Evolutionary conservation across 2,113 vertebrate species (phyloP), one percentile per base, ranked within the genome.

Genomic region (Melospiza georgiana): DNA sequence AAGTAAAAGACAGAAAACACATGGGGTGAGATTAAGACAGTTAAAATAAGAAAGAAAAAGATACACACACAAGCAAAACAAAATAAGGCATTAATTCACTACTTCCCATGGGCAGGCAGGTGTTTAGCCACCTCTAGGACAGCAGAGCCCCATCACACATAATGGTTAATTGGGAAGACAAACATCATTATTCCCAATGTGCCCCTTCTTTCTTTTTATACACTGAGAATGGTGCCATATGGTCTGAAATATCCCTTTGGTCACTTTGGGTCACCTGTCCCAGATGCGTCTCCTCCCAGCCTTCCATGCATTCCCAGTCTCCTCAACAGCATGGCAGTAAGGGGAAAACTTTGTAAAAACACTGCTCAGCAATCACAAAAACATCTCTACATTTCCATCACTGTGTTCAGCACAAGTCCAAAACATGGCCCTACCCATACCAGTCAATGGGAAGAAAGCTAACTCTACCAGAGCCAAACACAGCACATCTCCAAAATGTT

Each of bases 321-420:
- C 31, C 31, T 51, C 1, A 1, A 17, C 43, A 51, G 22, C 0
- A 0, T 22, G 5, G 35, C 14, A 37, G 31, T 19, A 31, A 18
- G 24, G 6, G 22, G 27, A 44, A 65, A 66, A 22, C 10, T 58
- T 27, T 44, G 22, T 33, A 35, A 31, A 37, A 66, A 33, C 8
- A 3, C 37, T 19, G 5, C 27, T 44, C 44, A 66, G 4, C 15
- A 66, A 33, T 22, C 30, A 33, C 8, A 49, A 41, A 79, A 35
- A 15, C 11, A 43, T 22, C 31, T 73, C 37, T 51, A 18, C 17
- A 23, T 51, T 58, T 66, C 72, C 10, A 6, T 37, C 27, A 15
- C 15, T 28, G 27, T 19, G 10, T 33, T 51, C 67, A 58, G 22
- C 37, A 44, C 35, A 58, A 51, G 27, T 35, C 16, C 11, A 73